phyloP scores from a whole-genome alignment of 2,888 invertebrate genomes.

The Ferrisia virgata region DNA sequence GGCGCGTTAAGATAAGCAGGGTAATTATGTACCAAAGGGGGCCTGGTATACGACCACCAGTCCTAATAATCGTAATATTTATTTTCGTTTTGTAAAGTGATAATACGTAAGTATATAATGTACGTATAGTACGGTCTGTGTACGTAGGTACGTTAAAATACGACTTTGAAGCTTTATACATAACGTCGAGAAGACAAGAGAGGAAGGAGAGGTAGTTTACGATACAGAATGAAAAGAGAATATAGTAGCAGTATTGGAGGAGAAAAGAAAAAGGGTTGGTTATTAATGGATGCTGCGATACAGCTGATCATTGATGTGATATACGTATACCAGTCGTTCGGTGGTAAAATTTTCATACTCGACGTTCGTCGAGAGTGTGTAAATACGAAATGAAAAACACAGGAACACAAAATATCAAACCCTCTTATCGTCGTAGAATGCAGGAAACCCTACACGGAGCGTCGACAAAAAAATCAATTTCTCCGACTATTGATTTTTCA shows the following conservation, averaged over 20 bases:
- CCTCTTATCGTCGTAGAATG: conserved; percentile 11
- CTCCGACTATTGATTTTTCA: conserved; percentile 22
- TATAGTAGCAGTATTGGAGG: too few species aligned
- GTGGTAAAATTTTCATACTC: neutral
- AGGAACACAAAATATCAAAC: conserved; percentile 20
- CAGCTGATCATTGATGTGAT: neutral
- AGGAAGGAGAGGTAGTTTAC: too few species aligned
- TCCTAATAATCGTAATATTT: too few species aligned
- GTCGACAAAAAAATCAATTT: conserved; percentile 25
- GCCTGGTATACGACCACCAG: too few species aligned
- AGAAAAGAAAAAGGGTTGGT: neutral
- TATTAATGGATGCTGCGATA: neutral
- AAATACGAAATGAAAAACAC: conserved; percentile 2
- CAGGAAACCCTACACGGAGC: conserved; percentile 22
- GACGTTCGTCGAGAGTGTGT: neutral
- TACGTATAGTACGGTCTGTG: too few species aligned
- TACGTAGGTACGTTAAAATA: too few species aligned
- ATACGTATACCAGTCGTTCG: neutral
- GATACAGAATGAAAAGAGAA: too few species aligned
- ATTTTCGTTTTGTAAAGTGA: too few species aligned
- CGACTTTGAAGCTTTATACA: too few species aligned
- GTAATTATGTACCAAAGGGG: too few species aligned
- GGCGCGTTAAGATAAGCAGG: neutral
- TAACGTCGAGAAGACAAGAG: too few species aligned
- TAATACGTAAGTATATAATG: too few species aligned